Evolutionary conservation across 2,888 invertebrate species (phyloP).

Genomic region (Archips xylosteana): DNA sequence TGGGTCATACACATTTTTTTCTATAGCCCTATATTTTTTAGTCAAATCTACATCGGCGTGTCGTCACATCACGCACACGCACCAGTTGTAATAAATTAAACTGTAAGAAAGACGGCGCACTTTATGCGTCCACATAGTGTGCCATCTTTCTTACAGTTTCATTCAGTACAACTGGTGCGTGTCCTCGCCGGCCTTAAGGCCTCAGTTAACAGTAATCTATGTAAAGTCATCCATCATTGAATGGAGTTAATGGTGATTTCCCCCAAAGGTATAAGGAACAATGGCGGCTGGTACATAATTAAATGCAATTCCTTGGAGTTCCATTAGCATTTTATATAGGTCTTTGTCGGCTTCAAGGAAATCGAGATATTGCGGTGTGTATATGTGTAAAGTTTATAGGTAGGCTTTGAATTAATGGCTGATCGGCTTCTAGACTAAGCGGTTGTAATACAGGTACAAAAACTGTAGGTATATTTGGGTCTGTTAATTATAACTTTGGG

Average conservation of each 20-base stretch:
- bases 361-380: not conserved
- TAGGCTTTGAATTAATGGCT: not conserved
- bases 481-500: not conserved
- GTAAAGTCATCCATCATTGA: not conserved
- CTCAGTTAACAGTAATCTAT: not conserved
- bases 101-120: no score
- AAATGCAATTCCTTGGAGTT: not conserved
- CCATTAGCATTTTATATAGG: conserved; percentile 18
- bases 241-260: not conserved
- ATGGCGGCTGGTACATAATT: not conserved
- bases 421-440: not conserved
- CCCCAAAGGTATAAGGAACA: not conserved
- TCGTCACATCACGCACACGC: no score
- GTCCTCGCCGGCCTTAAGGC: no score
- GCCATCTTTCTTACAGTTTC: no score
- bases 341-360: conserved; percentile 12
- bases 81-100: no score
- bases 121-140: no score
- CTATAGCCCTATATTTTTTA: no score
- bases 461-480: not conserved
- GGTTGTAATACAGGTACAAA: not conserved
- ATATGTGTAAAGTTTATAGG: not conserved
- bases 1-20: no score
- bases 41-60: no score
- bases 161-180: no score